Percentiles rank a stretch among this genome's conserved stretches.
phyloP scores from a whole-genome alignment of 1,140 invertebrate genomes.

The Brachionus calyciflorus region DNA sequence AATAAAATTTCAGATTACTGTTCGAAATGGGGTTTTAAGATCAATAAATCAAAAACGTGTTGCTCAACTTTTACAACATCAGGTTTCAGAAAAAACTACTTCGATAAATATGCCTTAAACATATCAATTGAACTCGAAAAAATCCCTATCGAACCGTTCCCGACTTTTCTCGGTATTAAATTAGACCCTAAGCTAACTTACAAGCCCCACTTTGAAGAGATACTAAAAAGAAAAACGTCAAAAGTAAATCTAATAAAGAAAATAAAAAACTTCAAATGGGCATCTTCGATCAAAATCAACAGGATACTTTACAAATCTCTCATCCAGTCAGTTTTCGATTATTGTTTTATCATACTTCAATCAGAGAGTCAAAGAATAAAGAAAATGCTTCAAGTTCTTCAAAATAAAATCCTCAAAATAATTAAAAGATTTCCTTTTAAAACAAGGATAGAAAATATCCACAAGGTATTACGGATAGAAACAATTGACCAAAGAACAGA shows the following conservation, averaged over 20 bases:
- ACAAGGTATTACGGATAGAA: neutral
- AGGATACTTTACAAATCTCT: neutral
- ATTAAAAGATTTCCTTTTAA: neutral
- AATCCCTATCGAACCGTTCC: neutral
- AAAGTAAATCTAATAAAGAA: neutral
- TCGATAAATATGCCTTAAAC: neutral
- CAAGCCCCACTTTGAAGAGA: neutral
- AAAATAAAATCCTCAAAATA: neutral
- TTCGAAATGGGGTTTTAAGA: neutral
- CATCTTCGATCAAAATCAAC: neutral
- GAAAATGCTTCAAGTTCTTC: neutral
- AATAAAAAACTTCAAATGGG: neutral
- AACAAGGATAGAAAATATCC: neutral
- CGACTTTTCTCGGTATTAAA: neutral
- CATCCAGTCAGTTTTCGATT: neutral
- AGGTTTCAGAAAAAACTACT: neutral
- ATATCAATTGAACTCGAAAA: neutral
- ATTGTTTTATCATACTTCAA: neutral
- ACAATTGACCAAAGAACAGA: neutral
- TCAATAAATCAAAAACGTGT: neutral
- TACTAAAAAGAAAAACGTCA: neutral
- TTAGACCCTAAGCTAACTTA: neutral
- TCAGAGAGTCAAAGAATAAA: neutral
- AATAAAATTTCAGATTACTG: neutral
- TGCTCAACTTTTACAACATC: neutral